Conservation (phyloP, 2,113 vertebrate species). For the Lates calcarifer region DNA sequence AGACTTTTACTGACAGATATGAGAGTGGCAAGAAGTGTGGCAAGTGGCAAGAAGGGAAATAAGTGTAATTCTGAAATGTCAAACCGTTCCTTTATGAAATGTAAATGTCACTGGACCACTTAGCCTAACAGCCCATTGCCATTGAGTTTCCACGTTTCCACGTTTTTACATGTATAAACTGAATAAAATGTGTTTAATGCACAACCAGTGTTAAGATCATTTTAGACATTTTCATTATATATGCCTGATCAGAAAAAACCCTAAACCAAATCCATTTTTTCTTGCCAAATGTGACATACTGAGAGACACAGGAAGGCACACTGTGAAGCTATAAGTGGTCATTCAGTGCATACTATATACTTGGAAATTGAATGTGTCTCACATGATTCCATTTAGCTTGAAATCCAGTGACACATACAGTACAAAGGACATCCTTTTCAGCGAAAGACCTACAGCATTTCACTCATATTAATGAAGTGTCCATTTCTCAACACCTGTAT, state of each 20-base stretch:
- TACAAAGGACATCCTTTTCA: conserved; percentile 5
- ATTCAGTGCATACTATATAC: not conserved
- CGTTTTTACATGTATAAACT: too few species aligned
- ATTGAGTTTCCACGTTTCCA: too few species aligned
- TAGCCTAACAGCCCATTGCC: not conserved
- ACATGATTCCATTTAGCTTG: not conserved
- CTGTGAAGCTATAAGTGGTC: conserved; percentile 6
- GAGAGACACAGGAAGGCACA: not conserved
- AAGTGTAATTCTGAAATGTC: conserved; percentile 8
- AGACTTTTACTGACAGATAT: not conserved
- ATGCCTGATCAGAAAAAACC: not conserved
- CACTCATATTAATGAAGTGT: conserved; percentile 1
- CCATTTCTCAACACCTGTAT: conserved; percentile 14
- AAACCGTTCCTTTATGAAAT: not conserved
- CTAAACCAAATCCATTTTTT: not conserved
- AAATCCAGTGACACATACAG: not conserved
- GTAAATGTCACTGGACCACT: not conserved
- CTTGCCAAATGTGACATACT: conserved; percentile 9
- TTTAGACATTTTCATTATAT: conserved; percentile 6
- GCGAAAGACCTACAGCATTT: not conserved
- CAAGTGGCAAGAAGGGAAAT: not conserved
- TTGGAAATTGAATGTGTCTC: not conserved
- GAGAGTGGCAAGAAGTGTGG: too few species aligned
- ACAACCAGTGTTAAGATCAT: not conserved
- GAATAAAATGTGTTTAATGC: not conserved